Conservation (phyloP, 2,797 vertebrate genomes). For the Sebastes steindachneri region DNA sequence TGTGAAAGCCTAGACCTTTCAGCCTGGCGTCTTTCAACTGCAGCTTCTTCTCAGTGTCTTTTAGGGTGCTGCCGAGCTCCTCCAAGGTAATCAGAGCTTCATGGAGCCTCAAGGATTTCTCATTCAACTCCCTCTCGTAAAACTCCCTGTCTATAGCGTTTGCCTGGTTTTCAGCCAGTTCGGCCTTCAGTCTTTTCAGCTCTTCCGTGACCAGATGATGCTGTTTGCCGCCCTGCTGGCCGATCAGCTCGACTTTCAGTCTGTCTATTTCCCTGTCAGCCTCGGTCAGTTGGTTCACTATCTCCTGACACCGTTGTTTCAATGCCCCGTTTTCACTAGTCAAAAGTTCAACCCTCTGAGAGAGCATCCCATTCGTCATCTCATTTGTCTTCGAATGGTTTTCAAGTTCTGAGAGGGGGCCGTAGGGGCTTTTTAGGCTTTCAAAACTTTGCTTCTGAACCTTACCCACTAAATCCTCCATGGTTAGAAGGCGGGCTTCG, state of each 20-base stretch:
- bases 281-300: constrained; percentile 87
- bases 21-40: constrained; percentile 86
- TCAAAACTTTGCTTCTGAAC: constrained; percentile 78
- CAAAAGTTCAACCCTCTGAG: constrained; percentile 81
- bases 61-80: constrained; percentile 80
- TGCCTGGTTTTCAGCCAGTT: constrained; percentile 76
- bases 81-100: constrained; percentile 84
- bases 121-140: constrained; percentile 82
- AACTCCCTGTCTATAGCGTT: constrained; percentile 76
- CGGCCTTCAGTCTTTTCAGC: constrained; percentile 73
- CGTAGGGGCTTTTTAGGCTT: constrained; percentile 58
- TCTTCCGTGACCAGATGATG: constrained; percentile 75
- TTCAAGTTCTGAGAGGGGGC: constrained; percentile 69
- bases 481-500: constrained; percentile 80
- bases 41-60: constrained; percentile 85
- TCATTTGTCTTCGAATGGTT: constrained; percentile 73
- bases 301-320: constrained; percentile 85
- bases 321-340: constrained; percentile 80
- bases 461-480: constrained; percentile 82
- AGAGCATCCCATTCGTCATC: constrained; percentile 67
- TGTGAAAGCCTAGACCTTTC: constrained; percentile 83
- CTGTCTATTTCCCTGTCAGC: constrained; percentile 87
- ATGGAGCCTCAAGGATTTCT: constrained; percentile 83
- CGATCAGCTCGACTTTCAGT: constrained; percentile 81
- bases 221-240: constrained; percentile 73